Evolutionary conservation across 1,140 invertebrate genomes (phyloP).

Genomic region (Ips nitidus): DNA sequence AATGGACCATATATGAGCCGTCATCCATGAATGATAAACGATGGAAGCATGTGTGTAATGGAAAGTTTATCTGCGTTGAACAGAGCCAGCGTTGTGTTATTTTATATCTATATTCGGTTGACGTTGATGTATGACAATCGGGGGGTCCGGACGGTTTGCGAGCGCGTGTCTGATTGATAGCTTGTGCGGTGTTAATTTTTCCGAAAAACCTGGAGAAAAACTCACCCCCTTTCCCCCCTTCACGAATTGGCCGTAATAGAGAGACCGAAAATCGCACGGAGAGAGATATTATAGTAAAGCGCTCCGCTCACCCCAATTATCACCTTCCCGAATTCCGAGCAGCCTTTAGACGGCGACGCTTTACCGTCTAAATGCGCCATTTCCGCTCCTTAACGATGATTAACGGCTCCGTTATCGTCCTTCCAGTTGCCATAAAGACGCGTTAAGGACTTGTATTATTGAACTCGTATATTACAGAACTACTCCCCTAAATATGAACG

Average conservation of each 20-base stretch:
- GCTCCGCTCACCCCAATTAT: constrained; percentile 4
- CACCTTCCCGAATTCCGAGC: constrained; percentile 4
- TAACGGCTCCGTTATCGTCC: constrained; percentile 7
- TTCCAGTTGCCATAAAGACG: constrained; percentile 10
- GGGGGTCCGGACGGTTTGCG: constrained; percentile 3
- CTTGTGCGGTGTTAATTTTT: no score
- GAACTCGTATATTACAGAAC: constrained; percentile 8
- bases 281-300: not conserved
- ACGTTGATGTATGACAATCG: constrained; percentile 14
- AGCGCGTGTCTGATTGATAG: constrained; percentile 13
- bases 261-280: not conserved
- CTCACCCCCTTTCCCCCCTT: no score
- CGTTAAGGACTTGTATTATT: constrained; percentile 12
- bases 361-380: constrained; percentile 10
- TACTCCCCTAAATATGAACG: no score
- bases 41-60: constrained; percentile 12
- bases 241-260: no score
- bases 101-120: constrained; percentile 17
- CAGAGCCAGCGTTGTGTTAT: constrained; percentile 11
- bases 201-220: no score
- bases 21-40: constrained; percentile 9
- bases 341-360: constrained; percentile 9
- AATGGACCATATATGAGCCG: not conserved
- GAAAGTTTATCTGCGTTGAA: constrained; percentile 15
- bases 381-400: constrained; percentile 12